Percentiles rank a stretch among this genome's conserved stretches.
Evolutionary conservation across 2,113 vertebrate genomes (phyloP).

Genomic region (Equus quagga): DNA sequence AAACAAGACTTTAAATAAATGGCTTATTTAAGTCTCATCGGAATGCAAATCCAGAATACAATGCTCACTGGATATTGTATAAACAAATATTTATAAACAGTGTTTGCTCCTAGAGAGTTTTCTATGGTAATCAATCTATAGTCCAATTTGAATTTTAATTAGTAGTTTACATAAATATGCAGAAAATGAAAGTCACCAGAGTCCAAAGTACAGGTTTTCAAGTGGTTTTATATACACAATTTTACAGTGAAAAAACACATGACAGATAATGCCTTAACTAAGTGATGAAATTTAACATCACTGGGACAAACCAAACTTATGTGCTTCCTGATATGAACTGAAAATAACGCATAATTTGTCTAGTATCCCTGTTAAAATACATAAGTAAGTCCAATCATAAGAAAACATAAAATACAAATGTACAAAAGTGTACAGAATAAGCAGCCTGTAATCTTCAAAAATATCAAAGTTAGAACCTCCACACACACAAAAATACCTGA

Average conservation of each 20-base stretch:
- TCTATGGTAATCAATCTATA: background rate
- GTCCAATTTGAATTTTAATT: background rate
- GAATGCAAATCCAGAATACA: background rate
- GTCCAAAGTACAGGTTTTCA: background rate
- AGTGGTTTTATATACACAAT: background rate
- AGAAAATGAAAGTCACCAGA: background rate
- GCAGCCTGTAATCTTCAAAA: background rate
- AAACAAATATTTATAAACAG: background rate
- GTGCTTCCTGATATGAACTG: background rate
- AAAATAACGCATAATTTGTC: background rate
- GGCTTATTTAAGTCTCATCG: background rate
- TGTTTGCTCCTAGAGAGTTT: background rate
- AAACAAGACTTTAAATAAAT: background rate
- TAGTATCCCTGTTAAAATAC: background rate
- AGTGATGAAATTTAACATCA: background rate
- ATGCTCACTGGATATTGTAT: background rate
- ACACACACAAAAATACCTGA: too few species aligned
- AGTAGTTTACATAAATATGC: background rate
- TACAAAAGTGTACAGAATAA: background rate
- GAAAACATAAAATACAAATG: background rate
- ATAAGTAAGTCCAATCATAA: background rate
- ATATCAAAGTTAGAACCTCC: background rate
- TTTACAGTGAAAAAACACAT: background rate
- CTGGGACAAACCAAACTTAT: background rate
- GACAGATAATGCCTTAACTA: background rate